Percentiles rank a stretch among this genome's conserved stretches.
Evolutionary conservation across 2,797 vertebrate species (phyloP).

Genomic region (Falco concolor): DNA sequence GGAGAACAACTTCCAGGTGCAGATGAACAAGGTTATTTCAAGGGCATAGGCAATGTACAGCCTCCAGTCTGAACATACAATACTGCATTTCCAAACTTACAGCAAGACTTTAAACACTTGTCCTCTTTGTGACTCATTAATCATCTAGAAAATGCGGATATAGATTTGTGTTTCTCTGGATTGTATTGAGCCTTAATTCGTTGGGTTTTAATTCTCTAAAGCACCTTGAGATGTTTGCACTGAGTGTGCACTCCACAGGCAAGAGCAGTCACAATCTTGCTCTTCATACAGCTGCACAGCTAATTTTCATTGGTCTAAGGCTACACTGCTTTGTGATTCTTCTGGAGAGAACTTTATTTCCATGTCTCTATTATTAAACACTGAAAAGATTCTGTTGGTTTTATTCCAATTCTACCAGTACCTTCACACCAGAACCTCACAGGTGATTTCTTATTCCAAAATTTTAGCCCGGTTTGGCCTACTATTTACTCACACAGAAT

Average conservation of each 20-base stretch:
- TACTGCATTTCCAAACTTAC: not conserved
- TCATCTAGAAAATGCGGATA: not conserved
- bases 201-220: not conserved
- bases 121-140: not conserved
- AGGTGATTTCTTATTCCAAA: not conserved
- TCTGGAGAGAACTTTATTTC: not conserved
- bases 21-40: constrained; percentile 48
- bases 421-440: not conserved
- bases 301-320: not conserved
- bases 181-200: not conserved
- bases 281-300: not conserved
- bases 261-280: not conserved
- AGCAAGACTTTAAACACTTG: not conserved
- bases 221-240: not conserved
- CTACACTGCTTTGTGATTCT: not conserved
- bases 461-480: not conserved
- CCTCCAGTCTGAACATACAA: not conserved
- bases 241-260: not conserved
- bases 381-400: not conserved
- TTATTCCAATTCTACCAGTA: not conserved
- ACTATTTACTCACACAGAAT: not conserved
- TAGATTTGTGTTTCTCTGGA: not conserved
- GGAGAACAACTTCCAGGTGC: constrained; percentile 55
- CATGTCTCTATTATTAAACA: not conserved
- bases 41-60: not conserved